Base-by-base conservation (phyloP, 2,888 invertebrate genomes). In the Perizoma flavofasciatum region DNA sequence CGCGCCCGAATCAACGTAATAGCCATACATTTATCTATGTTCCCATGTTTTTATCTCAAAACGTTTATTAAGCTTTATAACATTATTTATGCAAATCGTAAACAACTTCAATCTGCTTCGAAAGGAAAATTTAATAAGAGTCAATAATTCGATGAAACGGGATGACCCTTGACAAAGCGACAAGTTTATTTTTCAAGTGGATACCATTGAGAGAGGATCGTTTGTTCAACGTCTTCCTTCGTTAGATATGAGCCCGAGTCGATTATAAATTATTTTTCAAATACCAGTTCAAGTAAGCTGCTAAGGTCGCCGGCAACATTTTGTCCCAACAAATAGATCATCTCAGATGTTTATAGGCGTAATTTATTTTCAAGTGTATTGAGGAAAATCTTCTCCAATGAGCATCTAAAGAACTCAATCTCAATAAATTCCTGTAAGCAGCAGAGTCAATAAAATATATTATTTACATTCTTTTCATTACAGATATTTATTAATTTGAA, bases 131-230 rank as follows among this genome's bases (percentile, higher is more conserved):
- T 76, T 75, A 77, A 80, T 73, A 78, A 66, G 71, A 78, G 67
- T 78, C 75, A 75, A 77, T 79, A 77, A 78, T 77, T 82, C 77
- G 73, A 78, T 71, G 74, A 75, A 67, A 65, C 66, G 67, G 67
- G 69, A 82, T 72, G 71, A 74, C 69, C 51, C 79, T 86, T 67
- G 67, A 81, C 70, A 74, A 77, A 78, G 71, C 71, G 71, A 75
- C 66, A 76, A 79, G 75, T 82, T 81, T 82, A 81, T 81, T 77
- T 79, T 76, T 76, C 72, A 66, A 81, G 77, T 69, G 71, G 22
- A 60, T 63, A 62, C 67, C 70, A 74, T 73, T 77, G 67, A 70
- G 57, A 65, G 68, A 65, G 62, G 71, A 72, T 71, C 70, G 73
- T 69, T 75, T 74, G 74, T 75, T 61, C 58, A 67, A 65, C 63